phyloP scores from a whole-genome alignment of 2,888 invertebrate genomes.

The Ecliptopera silaceata region DNA sequence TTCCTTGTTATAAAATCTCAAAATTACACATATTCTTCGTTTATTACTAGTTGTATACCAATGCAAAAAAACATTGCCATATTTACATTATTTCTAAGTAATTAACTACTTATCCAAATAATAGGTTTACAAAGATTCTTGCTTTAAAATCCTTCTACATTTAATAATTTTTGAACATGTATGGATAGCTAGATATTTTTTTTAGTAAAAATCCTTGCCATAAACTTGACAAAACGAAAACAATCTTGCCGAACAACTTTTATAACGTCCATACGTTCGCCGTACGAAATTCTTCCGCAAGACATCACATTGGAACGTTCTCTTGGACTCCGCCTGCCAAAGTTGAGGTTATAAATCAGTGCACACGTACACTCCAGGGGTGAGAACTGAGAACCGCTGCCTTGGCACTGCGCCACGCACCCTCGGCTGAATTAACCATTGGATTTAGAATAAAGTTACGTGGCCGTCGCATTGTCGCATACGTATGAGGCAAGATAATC shows the following conservation, averaged over 20 bases:
- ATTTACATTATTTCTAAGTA: too few species aligned
- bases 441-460: slow-evolving; percentile 35
- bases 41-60: too few species aligned
- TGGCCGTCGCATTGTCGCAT: slow-evolving; percentile 34
- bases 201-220: not conserved
- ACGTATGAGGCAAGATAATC: slow-evolving; percentile 40
- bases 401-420: slow-evolving; percentile 31
- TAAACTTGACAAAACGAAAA: not conserved
- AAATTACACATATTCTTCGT: too few species aligned
- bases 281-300: slow-evolving; percentile 15
- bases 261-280: not conserved
- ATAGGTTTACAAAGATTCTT: too few species aligned
- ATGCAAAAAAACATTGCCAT: too few species aligned
- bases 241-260: not conserved
- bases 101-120: too few species aligned
- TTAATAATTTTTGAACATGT: too few species aligned
- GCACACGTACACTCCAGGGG: slow-evolving; percentile 29
- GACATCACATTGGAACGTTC: slow-evolving; percentile 29
- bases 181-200: too few species aligned
- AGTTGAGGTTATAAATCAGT: slow-evolving; percentile 31
- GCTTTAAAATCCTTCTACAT: too few species aligned
- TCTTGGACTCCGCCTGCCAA: slow-evolving; percentile 29
- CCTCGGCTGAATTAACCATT: slow-evolving; percentile 32
- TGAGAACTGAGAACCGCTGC: slow-evolving; percentile 28
- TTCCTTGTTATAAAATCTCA: too few species aligned